Evolutionary conservation across 2,888 invertebrate genomes (phyloP).

Genomic region (Tinea trinotella): DNA sequence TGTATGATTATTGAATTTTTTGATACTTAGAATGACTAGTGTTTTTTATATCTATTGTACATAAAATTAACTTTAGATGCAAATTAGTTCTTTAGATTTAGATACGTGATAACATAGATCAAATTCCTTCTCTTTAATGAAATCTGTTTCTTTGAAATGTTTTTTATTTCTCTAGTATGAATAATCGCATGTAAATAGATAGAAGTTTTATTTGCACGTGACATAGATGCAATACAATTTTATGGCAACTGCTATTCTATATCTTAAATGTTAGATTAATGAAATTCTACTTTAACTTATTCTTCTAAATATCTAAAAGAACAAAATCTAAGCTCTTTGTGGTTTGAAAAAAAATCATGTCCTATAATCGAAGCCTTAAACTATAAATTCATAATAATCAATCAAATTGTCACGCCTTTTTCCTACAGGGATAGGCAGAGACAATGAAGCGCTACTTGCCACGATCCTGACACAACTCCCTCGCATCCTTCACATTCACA

Average conservation of each 20-base stretch:
- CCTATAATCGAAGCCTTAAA: no score
- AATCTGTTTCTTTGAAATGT: slow-evolving; percentile 32
- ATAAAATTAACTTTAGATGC: slow-evolving; percentile 27
- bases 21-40: slow-evolving; percentile 2
- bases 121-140: slow-evolving; percentile 52
- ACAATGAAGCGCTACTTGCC: no score
- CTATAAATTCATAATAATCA: no score
- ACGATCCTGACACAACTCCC: no score
- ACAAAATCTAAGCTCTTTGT: no score
- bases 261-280: no score
- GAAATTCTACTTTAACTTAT: no score
- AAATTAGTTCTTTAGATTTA: slow-evolving; percentile 42
- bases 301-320: no score
- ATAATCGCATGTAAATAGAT: slow-evolving; percentile 39
- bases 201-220: slow-evolving; percentile 60
- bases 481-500: no score
- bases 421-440: no score
- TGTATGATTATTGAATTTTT: slow-evolving; percentile 24
- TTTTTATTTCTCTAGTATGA: slow-evolving; percentile 46
- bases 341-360: no score
- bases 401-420: no score
- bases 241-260: background rate
- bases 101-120: slow-evolving; percentile 40
- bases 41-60: background rate
- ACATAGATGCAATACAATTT: slow-evolving; percentile 25